phyloP scores from a whole-genome alignment of 2,113 vertebrate genomes.

The Epinephelus lanceolatus region DNA sequence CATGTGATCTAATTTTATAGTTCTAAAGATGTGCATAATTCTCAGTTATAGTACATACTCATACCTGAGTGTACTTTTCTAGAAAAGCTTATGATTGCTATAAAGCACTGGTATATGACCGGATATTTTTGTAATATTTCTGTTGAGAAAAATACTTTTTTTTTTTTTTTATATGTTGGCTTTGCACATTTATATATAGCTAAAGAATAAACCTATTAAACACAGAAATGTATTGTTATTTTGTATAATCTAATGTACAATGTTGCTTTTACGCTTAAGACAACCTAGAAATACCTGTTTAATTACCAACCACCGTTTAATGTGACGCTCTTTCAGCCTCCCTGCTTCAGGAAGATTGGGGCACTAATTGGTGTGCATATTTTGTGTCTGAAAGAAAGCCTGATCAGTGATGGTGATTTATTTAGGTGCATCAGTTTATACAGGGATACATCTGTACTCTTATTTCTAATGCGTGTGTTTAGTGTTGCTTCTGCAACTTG shows the following conservation, averaged over 20 bases:
- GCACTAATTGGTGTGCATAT: too few species aligned
- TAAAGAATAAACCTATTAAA: conserved; percentile 36
- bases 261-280: not conserved
- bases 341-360: too few species aligned
- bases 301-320: too few species aligned
- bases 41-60: not conserved
- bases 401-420: too few species aligned
- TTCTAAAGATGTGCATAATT: conserved; percentile 19
- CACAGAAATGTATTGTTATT: not conserved
- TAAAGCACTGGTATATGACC: conserved; percentile 23
- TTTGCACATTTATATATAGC: conserved; percentile 1
- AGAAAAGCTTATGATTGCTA: conserved; percentile 21
- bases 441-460: too few species aligned
- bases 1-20: conserved; percentile 30
- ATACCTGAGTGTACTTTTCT: conserved; percentile 17
- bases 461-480: too few species aligned
- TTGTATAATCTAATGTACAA: not conserved
- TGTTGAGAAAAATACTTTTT: conserved; percentile 6
- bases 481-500: too few species aligned
- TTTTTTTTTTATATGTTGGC: not conserved
- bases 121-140: conserved; percentile 34
- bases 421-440: too few species aligned
- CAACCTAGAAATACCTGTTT: not conserved
- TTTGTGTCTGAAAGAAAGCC: too few species aligned
- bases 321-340: too few species aligned